A percentile compares a stretch with the other conserved stretches of the same genome.
Evolutionary conservation across 92 coral and sea anemone species (phyloP).

Genomic region (Montipora capitata): DNA sequence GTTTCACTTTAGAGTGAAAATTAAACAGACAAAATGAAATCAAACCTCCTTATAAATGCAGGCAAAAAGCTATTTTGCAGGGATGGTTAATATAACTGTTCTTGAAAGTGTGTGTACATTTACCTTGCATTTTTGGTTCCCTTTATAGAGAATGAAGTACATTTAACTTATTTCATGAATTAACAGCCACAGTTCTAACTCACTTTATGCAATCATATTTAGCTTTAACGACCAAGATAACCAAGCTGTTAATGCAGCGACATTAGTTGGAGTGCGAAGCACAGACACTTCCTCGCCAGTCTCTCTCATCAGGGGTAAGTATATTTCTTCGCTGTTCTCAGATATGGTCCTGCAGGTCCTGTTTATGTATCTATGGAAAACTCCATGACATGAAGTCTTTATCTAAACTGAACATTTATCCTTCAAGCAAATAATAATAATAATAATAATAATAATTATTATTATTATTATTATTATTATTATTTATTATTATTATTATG

Average conservation of each 20-base stretch:
- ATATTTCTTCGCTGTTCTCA: conserved; percentile 43
- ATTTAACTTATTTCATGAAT: not conserved
- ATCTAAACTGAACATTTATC: conserved; percentile 1
- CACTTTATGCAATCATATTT: conserved; percentile 37
- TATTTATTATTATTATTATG: not conserved
- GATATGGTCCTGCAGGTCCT: conserved; percentile 27
- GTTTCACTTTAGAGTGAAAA: not conserved
- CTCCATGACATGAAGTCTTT: not conserved
- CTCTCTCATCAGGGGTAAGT: conserved; percentile 55
- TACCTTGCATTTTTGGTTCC: not conserved
- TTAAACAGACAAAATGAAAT: no score
- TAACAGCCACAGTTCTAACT: conserved; percentile 36
- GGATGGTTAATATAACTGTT: conserved; percentile 32
- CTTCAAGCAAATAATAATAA: not conserved
- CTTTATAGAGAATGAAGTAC: not conserved
- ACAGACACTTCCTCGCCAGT: conserved; percentile 66
- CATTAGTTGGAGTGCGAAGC: conserved; percentile 62
- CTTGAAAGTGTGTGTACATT: conserved; percentile 26
- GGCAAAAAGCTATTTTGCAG: not conserved
- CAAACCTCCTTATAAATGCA: no score
- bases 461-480: no score
- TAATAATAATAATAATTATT: no score
- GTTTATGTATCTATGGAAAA: conserved; percentile 31
- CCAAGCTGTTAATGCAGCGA: conserved; percentile 49
- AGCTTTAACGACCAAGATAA: conserved; percentile 57